Base-by-base conservation (phyloP, 2,888 invertebrate species). In the Cataglyphis albicans region DNA sequence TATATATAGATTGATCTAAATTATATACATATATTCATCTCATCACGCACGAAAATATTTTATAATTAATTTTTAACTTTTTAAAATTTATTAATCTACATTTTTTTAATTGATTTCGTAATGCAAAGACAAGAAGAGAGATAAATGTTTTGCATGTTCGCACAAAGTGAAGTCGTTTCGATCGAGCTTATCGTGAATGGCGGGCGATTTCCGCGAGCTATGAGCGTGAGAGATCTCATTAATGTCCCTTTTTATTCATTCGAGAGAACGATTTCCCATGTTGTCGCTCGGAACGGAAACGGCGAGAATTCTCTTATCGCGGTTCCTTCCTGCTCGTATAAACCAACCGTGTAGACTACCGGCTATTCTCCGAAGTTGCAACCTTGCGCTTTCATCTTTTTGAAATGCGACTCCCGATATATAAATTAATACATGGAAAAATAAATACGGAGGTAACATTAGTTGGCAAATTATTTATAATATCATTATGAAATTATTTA, bases 201-300 rank as follows among this genome's bases (percentile, higher is more conserved):
- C 87, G 83, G 86, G 86, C 87, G 86, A 90, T 91, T 91, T 89
- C 87, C 89, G 84, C 75, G 87, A 88, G 81, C 81, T 81, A 83
- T 68, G 80, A 75, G 25, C 57, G 70, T 61, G 70, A 70, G 80
- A 68, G 41, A 38, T 61, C 90, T 90, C 91, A 81, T 90, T 91
- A 86, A 85, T 83, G 80, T 73, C 65, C 70, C 85, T 90, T 84
- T 91, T 91, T 87, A 87, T 88, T 91, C 86, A 63, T 82, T 76
- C 80, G 15, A 61, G 63, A 76, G 76, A 88, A 89, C 87, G 90
- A 90, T 88, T 90, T 91, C 85, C 91, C 83, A 83, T 78, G 87
- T 86, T 85, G 81, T 86, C 64, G 80, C 84, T 57, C 83, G 81
- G 68, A 90, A 90, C 90, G 90, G 90, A 90, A 89, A 87, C 82